Conservation (phyloP, 2,888 invertebrate species). For the Epistrophella euchroma region DNA sequence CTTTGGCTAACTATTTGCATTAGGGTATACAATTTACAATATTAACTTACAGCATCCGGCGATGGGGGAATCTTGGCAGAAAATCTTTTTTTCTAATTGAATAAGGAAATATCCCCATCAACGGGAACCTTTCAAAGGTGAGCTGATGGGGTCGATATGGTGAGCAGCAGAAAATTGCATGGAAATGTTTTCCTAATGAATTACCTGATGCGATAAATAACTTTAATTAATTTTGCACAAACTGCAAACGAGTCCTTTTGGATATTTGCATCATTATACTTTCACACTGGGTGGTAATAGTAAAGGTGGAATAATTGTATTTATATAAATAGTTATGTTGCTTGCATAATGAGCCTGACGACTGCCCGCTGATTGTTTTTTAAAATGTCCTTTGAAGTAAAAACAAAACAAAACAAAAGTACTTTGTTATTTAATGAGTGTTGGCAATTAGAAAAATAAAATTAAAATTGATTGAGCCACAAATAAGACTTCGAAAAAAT, state of each 20-base stretch:
- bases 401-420: constrained; percentile 15
- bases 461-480: constrained; percentile 50
- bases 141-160: not conserved
- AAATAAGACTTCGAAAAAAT: not conserved
- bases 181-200: constrained; percentile 65
- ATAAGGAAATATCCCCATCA: constrained; percentile 22
- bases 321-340: not conserved
- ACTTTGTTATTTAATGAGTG: constrained; percentile 29
- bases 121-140: not conserved
- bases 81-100: constrained; percentile 65
- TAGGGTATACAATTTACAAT: constrained; percentile 40
- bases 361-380: not conserved
- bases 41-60: constrained; percentile 41
- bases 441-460: constrained; percentile 52
- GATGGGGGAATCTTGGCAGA: constrained; percentile 7
- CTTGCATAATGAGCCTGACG: not conserved
- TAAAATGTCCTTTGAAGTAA: constrained; percentile 35
- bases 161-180: constrained; percentile 14
- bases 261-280: constrained; percentile 57
- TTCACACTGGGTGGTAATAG: not conserved
- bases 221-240: constrained; percentile 66
- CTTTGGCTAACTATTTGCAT: constrained; percentile 41
- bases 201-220: constrained; percentile 71
- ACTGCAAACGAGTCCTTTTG: constrained; percentile 37
- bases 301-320: not conserved